Base-by-base conservation (phyloP, 2,797 vertebrate genomes). In the Urocyon cinereoargenteus region DNA sequence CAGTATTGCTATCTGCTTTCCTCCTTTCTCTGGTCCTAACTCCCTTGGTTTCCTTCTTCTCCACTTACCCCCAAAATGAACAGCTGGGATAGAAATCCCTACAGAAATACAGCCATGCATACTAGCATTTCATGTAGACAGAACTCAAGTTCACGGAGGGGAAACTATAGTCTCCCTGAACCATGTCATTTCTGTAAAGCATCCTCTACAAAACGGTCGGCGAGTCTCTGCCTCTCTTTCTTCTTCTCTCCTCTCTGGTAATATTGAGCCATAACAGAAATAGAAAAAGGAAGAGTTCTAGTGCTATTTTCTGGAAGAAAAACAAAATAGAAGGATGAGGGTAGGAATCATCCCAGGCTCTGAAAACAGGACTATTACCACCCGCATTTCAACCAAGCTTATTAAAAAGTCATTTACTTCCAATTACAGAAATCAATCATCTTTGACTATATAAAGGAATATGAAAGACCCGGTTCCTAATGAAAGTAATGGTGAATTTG, bases 391-490 rank as follows among this genome's bases (percentile, higher is more conserved):
- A 79, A 94, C 83, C 72, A 94, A 78, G 66, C 75, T 95, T 97
- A 93, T 97, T 96, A 96, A 96, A 97, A 94, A 78, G 62, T 45
- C 62, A 36, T 86, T 97, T 97, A 72, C 73, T 94, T 91, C 55
- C 72, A 45, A 55, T 94, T 95, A 89, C 2, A 9, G 75, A 81
- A 93, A 91, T 96, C 93, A 86, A 22, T 97, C 92, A 81, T 68
- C 57, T 93, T 90, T 94, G 70, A 86, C 93, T 90, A 26, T 24
- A 31, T 68, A 85, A 92, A 78, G 26, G 51, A 94, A 81, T 81
- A 14, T 5, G 57, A 84, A 96, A 64, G 53, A 36, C 45, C 79
- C 55, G 7, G 0, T 85, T 92, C n/a, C 34, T 68, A 84, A 78
- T 55, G 62, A 79, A 64, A 92, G 36, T 49, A 15, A 19, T 18